These are phyloP conservation scores for Eulemur coronatus DNA, from an alignment of 2,797 vertebrate genomes.

Conservation along the genomic window DNA sequence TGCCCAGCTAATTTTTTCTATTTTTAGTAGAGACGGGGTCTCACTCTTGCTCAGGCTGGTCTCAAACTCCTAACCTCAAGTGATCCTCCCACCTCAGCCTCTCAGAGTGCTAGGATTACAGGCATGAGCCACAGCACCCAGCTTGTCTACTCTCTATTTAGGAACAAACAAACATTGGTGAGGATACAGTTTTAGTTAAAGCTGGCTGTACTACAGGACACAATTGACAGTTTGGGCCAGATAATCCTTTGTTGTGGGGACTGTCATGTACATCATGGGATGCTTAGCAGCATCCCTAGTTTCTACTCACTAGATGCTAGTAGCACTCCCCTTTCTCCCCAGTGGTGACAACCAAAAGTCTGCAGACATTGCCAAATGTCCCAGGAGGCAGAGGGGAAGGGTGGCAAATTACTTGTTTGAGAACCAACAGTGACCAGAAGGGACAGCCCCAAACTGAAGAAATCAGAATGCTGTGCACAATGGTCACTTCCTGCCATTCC, in stretches of 20 bases:
- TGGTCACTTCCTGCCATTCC: neutral
- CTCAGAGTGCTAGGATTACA: no score
- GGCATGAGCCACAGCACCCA: no score
- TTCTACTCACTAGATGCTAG: neutral
- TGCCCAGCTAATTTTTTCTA: no score
- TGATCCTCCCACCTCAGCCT: no score
- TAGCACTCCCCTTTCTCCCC: neutral
- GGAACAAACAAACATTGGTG: neutral
- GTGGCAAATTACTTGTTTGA: neutral
- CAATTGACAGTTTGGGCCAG: neutral
- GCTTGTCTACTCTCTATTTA: neutral
- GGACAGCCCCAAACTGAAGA: neutral
- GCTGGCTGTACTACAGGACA: neutral
- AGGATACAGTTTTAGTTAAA: neutral
- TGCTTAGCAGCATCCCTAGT: neutral
- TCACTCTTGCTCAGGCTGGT: no score
- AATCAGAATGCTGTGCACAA: neutral
- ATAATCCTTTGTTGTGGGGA: neutral
- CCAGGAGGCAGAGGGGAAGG: no score
- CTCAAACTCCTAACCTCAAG: no score
- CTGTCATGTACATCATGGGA: neutral
- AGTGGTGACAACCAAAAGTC: neutral
- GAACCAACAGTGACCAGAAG: neutral
- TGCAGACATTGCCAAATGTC: neutral
- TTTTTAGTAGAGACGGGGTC: no score